These are phyloP conservation scores for Aphelinus certus DNA, from an alignment of 1,140 invertebrate species.

Conservation along the genomic window DNA sequence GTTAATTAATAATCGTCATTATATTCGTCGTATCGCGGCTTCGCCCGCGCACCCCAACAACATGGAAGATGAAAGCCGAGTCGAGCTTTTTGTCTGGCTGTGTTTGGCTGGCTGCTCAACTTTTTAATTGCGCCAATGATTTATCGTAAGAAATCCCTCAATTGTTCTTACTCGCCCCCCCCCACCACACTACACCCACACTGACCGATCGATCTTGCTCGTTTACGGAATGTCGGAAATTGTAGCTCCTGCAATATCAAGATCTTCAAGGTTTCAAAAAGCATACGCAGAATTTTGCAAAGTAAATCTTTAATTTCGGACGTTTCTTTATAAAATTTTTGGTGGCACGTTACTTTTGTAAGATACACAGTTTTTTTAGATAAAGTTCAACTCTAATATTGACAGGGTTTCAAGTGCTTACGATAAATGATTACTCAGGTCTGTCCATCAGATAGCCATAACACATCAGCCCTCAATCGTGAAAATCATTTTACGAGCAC, in stretches of 20 bases:
- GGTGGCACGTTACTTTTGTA: too few species aligned
- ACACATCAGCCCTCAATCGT: slow-evolving; percentile 22
- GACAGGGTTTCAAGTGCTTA: neutral
- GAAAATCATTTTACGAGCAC: slow-evolving; percentile 40
- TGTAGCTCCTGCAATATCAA: too few species aligned
- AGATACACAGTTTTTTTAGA: too few species aligned
- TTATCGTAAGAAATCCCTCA: neutral
- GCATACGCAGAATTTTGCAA: neutral
- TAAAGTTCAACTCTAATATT: too few species aligned
- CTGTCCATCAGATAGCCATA: slow-evolving; percentile 24
- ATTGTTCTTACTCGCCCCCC: neutral
- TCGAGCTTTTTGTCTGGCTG: neutral
- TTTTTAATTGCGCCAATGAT: slow-evolving; percentile 14
- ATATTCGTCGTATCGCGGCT: neutral
- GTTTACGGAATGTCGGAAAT: too few species aligned
- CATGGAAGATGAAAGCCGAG: neutral
- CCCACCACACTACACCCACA: too few species aligned
- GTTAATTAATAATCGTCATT: slow-evolving; percentile 33
- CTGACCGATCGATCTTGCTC: too few species aligned
- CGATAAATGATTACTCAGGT: slow-evolving; percentile 29
- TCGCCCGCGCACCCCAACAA: too few species aligned
- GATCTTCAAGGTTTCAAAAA: too few species aligned
- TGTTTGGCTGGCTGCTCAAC: neutral
- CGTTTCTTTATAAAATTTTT: neutral
- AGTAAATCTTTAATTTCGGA: neutral